Conservation (phyloP, 2,888 invertebrate genomes). For the Nycteola revayana region DNA sequence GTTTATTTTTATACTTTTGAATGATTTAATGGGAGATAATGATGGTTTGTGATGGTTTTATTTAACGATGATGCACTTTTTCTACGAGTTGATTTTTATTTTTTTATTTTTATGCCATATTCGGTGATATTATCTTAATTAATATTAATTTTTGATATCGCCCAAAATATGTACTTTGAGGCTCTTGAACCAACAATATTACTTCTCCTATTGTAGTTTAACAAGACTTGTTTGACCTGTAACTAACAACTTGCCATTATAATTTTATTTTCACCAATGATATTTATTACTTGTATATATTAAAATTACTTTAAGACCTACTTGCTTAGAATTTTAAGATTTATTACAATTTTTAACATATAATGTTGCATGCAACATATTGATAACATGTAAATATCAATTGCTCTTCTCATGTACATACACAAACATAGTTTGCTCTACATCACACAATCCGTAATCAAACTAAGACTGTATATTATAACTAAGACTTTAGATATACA, state of each 20-base stretch:
- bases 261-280: slow-evolving; percentile 75
- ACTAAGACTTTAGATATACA: slow-evolving; percentile 48
- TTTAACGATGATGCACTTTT: slow-evolving; percentile 65
- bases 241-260: slow-evolving; percentile 80
- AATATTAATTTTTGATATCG: slow-evolving; percentile 50
- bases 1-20: slow-evolving; percentile 70
- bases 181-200: slow-evolving; percentile 54
- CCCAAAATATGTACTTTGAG: slow-evolving; percentile 67
- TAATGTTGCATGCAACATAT: slow-evolving; percentile 51
- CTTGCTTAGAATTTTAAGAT: slow-evolving; percentile 55
- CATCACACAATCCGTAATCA: slow-evolving; percentile 41
- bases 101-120: slow-evolving; percentile 71
- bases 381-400: slow-evolving; percentile 57
- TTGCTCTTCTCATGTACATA: slow-evolving; percentile 63
- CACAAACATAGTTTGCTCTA: slow-evolving; percentile 39
- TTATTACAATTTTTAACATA: slow-evolving; percentile 50
- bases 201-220: slow-evolving; percentile 49
- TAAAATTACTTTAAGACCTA: slow-evolving; percentile 51
- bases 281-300: slow-evolving; percentile 76
- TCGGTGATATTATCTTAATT: slow-evolving; percentile 61
- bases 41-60: slow-evolving; percentile 74
- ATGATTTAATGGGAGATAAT: slow-evolving; percentile 70
- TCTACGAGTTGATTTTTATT: slow-evolving; percentile 61
- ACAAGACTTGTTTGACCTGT: slow-evolving; percentile 55
- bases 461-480: slow-evolving; percentile 62